Percentiles rank a stretch among this genome's conserved stretches.
phyloP scores from a whole-genome alignment of 2,797 vertebrate species.

The Momotus momota region DNA sequence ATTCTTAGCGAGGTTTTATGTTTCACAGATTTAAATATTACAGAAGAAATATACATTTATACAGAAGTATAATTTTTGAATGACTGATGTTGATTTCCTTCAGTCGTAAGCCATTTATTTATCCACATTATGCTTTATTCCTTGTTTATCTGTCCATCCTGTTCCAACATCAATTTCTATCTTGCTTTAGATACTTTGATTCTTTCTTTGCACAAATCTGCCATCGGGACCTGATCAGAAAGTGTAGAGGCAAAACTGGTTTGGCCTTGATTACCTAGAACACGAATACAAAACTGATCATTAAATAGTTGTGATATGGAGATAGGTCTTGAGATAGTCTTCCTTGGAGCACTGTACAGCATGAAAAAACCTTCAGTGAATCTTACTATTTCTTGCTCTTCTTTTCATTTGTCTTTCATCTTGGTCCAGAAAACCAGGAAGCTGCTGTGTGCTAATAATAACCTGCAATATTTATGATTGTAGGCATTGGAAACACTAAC shows the following conservation, averaged over 20 bases:
- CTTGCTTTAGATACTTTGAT: background rate
- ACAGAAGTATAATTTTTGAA: constrained; percentile 66
- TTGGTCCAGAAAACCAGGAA: constrained; percentile 30
- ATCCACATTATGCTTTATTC: constrained; percentile 13
- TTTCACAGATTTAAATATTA: constrained; percentile 49
- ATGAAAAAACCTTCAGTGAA: constrained; percentile 15
- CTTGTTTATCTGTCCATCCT: background rate
- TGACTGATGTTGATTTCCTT: constrained; percentile 27
- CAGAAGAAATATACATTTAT: constrained; percentile 66
- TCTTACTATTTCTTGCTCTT: background rate
- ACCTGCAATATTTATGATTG: constrained; percentile 15
- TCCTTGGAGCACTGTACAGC: constrained; percentile 17
- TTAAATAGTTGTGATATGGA: background rate
- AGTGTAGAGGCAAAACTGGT: background rate
- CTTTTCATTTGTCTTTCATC: constrained; percentile 26
- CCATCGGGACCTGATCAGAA: background rate
- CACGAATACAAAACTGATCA: background rate
- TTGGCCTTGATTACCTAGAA: background rate
- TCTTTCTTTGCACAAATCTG: background rate
- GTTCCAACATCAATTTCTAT: constrained; percentile 10
- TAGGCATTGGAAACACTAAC: background rate
- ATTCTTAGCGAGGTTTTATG: constrained; percentile 48
- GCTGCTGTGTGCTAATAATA: constrained; percentile 16
- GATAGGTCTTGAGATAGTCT: constrained; percentile 13
- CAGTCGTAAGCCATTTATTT: constrained; percentile 38